Base-by-base conservation (phyloP, 2,113 vertebrate genomes). In the Sapayoa aenigma region DNA sequence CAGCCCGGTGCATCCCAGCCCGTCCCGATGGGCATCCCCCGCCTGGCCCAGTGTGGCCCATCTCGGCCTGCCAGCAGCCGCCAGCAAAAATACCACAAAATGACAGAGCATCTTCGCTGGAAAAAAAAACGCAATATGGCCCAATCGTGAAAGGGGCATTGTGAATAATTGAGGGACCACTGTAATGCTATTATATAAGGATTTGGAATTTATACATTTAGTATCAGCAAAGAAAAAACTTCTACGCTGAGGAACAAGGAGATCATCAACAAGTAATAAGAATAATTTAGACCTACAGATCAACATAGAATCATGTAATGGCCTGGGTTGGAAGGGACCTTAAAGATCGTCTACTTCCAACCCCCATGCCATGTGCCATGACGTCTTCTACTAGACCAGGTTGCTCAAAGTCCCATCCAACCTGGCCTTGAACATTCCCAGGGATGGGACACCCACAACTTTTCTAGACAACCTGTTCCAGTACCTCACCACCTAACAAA, bases 351-450 rank as follows among this genome's bases (percentile, higher is more conserved):
- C 2, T 6, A 11, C 13, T 35, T 62, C 8, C 39, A 62, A 12
- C 0, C 2, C 4, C 5, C 9, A 2, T n/a, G 20, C 12, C 30
- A 15, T 23, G 21, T 47, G 2, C 21, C 55, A 8, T 30, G 17
- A 41, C 9, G 15, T 3, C 7, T 31, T 46, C n/a, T 30, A 19
- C n/a, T 69, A 41, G n/a, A 55, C 10, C 3, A 5, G 11, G 9
- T 19, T 31, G 4, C 17, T 62, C 53, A 30, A 60, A 68, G 11
- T 39, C 11, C 14, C 12, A 9, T 27, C 30, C 55, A 69, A 2
- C 14, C 30, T 41, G 41, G 25, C 39, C 30, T 41, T 47, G n/a
- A 62, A 22, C 30, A 19, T 14, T 69, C 55, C 25, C 31, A 49
- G 11, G 6, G 25, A 15, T 55, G 41, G 14, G 21, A 3, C 10